Evolutionary conservation across 2,797 vertebrate genomes (phyloP), one percentile per base, ranked within the genome.

Genomic region (Poecilia velifera): DNA sequence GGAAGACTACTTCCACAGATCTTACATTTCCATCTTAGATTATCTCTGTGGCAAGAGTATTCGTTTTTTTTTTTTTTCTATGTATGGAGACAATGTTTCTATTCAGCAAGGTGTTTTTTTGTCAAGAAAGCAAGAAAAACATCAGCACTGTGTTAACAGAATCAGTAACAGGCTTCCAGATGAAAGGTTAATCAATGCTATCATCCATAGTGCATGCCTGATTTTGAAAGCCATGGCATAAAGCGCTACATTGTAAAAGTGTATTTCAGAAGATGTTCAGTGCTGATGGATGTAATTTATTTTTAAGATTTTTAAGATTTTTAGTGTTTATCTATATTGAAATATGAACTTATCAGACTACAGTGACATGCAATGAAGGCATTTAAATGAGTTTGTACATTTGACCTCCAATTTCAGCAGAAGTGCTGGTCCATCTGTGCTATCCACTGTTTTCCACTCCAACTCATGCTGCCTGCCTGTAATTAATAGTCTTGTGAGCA

Each of bases 401-500:
- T 74, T 80, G 73, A 68, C 79, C 22, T 82, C 51, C 78, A 64
- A 79, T 84, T 80, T 85, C 49, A 81, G 76, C 78, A 76, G 74
- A 74, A 83, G 77, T 84, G 84, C 55, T 83, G 79, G 74, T 72
- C 82, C 74, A 51, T 80, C 82, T 79, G 81, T 76, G 85, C 89
- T 83, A 90, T 88, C 76, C 86, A 82, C 75, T 41, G 72, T 80
- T 86, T 84, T 31, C 16, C 73, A 83, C 79, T 83, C 66, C 87
- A 78, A 74, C 79, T 77, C 76, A 2, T 62, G 78, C 76, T 70
- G 84, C 79, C 72, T 73, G 73, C 49, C 79, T 78, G 84, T 90
- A 91, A 93, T 90, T 94, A 91, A 93, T 82, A 94, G 93, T 93
- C 93, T 86, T 74, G 82, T 87, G 91, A 92, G 90, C 90, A 86